These are phyloP conservation scores for Fulmarus glacialis DNA, from an alignment of 2,113 vertebrate genomes.

Conservation along the genomic window DNA sequence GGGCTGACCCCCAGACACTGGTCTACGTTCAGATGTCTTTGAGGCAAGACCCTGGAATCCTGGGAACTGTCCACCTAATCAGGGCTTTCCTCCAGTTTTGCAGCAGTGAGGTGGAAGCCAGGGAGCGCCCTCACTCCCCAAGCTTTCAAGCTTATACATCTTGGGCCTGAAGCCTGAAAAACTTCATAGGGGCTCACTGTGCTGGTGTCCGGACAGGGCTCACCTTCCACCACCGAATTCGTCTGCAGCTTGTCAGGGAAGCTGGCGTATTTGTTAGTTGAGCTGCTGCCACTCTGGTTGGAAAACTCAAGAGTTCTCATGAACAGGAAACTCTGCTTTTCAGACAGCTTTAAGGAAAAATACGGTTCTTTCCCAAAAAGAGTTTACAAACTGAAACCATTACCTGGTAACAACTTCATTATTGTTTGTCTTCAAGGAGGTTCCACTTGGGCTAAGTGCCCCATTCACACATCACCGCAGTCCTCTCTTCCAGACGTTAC, in stretches of 20 bases:
- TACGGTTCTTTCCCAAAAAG: not conserved
- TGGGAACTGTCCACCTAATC: not conserved
- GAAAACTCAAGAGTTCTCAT: not conserved
- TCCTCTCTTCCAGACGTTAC: not conserved
- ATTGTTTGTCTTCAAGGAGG: not conserved
- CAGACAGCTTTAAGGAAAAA: not conserved
- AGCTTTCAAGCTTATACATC: not conserved
- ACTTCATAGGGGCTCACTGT: not conserved
- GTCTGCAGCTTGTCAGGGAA: not conserved
- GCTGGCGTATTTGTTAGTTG: not conserved
- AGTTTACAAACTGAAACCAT: slow-evolving; percentile 1
- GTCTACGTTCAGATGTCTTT: not conserved
- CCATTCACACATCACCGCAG: not conserved
- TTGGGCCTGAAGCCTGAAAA: not conserved
- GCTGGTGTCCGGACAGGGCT: not conserved
- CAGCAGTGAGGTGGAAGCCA: not conserved
- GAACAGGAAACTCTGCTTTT: not conserved
- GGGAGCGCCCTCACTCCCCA: not conserved
- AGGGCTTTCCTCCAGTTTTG: not conserved
- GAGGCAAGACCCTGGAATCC: not conserved
- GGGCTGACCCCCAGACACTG: not conserved
- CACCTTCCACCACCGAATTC: not conserved
- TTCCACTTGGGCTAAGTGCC: not conserved
- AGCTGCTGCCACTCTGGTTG: not conserved
- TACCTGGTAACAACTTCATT: not conserved